These are phyloP conservation scores for Stenopsyche tienmushanensis DNA, from an alignment of 1,140 invertebrate genomes.

Conservation along the genomic window DNA sequence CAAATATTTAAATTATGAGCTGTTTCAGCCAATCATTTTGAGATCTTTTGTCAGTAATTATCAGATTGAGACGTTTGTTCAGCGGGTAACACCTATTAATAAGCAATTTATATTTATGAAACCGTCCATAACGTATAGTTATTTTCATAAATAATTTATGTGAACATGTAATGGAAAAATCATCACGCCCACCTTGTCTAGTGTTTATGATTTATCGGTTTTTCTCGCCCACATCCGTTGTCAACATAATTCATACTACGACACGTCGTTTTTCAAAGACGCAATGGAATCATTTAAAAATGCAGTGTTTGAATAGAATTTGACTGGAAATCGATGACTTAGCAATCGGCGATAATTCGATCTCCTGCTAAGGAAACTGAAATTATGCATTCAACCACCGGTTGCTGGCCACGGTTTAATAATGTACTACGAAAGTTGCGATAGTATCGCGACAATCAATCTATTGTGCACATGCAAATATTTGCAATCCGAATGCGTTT, in stretches of 20 bases:
- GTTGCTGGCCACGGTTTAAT: not conserved
- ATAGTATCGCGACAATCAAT: not conserved
- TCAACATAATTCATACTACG: too few species aligned
- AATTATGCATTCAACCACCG: too few species aligned
- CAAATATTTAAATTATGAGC: too few species aligned
- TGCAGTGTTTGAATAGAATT: too few species aligned
- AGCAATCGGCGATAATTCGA: too few species aligned
- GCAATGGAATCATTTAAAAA: too few species aligned
- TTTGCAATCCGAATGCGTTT: not conserved
- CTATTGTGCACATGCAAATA: not conserved
- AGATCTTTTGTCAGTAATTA: not conserved
- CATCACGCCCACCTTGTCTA: constrained; percentile 5
- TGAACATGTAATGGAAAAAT: constrained; percentile 13
- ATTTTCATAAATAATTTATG: constrained; percentile 19
- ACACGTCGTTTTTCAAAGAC: too few species aligned
- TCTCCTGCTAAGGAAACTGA: too few species aligned
- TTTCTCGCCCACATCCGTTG: constrained; percentile 1
- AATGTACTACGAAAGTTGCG: not conserved
- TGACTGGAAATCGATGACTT: too few species aligned
- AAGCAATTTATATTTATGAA: constrained; percentile 18
- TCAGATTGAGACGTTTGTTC: not conserved
- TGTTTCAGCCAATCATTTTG: too few species aligned
- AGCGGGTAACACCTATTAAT: constrained; percentile 5
- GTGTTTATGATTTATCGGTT: constrained; percentile 3
- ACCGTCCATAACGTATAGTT: not conserved